These are phyloP conservation scores for Macrobrachium rosenbergii DNA, from an alignment of 1,140 invertebrate genomes.

Conservation along the genomic window DNA sequence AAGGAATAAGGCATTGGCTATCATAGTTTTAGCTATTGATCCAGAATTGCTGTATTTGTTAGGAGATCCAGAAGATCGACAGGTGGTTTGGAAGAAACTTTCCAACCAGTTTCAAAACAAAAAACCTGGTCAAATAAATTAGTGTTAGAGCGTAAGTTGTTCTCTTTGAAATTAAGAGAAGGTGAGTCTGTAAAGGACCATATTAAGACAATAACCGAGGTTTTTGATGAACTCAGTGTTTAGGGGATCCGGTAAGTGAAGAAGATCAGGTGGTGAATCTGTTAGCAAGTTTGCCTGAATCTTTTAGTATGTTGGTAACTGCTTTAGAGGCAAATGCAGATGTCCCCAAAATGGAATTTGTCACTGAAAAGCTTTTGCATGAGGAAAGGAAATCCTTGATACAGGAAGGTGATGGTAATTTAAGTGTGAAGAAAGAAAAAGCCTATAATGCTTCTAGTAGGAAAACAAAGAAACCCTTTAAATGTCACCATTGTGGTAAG, in stretches of 20 bases:
- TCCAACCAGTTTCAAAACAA: slow-evolving; percentile 18
- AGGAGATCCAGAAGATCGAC: slow-evolving; percentile 37
- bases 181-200: slow-evolving; percentile 2
- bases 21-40: no score
- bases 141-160: neutral
- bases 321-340: no score
- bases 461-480: neutral
- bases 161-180: slow-evolving; percentile 24
- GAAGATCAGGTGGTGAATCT: slow-evolving; percentile 23
- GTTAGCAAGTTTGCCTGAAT: no score
- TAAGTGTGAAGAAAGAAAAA: slow-evolving; percentile 33
- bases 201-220: slow-evolving; percentile 28
- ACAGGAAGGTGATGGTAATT: no score
- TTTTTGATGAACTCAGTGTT: slow-evolving; percentile 18
- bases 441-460: neutral
- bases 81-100: slow-evolving; percentile 41
- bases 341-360: no score
- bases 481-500: slow-evolving; percentile 22
- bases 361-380: no score
- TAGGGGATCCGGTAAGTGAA: slow-evolving; percentile 4
- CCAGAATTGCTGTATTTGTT: slow-evolving; percentile 47
- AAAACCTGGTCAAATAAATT: slow-evolving; percentile 34
- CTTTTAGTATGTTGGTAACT: no score
- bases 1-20: slow-evolving; percentile 41
- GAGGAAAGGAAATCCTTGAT: no score